Base-by-base conservation (phyloP, 2,888 invertebrate species). In the Andrena camellia region DNA sequence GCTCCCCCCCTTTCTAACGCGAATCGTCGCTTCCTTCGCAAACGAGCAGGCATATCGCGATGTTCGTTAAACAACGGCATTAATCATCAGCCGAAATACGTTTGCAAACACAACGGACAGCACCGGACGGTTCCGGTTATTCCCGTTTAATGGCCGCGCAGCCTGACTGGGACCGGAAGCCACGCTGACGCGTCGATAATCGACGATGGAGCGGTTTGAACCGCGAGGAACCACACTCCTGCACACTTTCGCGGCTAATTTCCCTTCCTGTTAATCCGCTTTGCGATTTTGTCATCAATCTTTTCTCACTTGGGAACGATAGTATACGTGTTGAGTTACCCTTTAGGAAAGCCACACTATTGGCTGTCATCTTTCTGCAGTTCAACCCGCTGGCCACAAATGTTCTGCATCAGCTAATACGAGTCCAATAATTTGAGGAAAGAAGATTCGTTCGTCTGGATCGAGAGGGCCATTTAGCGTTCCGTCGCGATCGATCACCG, bases 141-240 rank as follows among this genome's bases (percentile, higher is more conserved):
- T 68, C 33, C 13, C 33, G 67, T 29, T 48, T 35, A 75, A 75
- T 62, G 50, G 29, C 59, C 42, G 57, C 29, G 33, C 54, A 54
- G 31, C 8, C 33, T 57, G 35, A 42, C 20, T 23, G 31, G 31
- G 20, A 67, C 73, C 67, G 50, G 69, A 62, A 63, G 52, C 63
- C 54, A 13, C 29, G 23, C 17, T 54, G 62, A 54, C 76, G 13
- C 76, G 76, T 62, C 52, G 33, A 69, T 63, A 69, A 69, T 33
- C 26, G 52, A 62, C 52, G 54, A 31, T 54, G 8, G 48, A n/a
- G 54, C 23, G 13, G 13, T 20, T 57, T 26, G n/a, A 54, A 29
- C 1, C 26, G 13, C 31, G n/a, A 29, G 17, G 60, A 48, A 62
- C n/a, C 6, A 33, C 23, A 7, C 7, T 52, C 52, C 20, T n/a